Evolutionary conservation across 2,113 vertebrate genomes (phyloP), one percentile per base, ranked within the genome.

Genomic region (Sinocyclocheilus grahami): DNA sequence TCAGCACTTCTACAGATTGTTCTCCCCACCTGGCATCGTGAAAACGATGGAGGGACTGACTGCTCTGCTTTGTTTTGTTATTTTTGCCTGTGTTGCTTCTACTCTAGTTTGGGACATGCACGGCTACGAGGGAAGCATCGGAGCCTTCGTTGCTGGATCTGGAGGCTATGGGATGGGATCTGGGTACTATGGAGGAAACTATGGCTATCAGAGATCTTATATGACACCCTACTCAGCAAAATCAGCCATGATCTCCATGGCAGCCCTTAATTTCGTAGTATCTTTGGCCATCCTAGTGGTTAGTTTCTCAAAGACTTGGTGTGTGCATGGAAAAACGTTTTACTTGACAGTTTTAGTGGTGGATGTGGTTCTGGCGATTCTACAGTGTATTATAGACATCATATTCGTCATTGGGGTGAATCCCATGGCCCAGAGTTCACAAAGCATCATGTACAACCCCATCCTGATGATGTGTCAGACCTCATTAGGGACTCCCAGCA

Each of bases 391-490:
- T 74, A 96, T 97, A 30, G 92, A 96, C 90, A 96, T 97, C 84
- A 94, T 97, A 89, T 97, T 96, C 88, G 88, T 97, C 76, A 92
- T 97, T n/a, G 96, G 96, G 0, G 96, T 97, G 87, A 97, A 97
- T 87, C 97, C 97, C 0, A 95, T 94, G 93, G 95, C 96, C 0
- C 95, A 96, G 91, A 95, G 95, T 91, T 94, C 91, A 0, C 91
- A 96, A 78, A 95, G 94, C 77, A 93, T 96, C 91, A 90, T 96
- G 81, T 96, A 96, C 91, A 96, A 91, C 87, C 95, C 93, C 90
- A 95, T 96, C 88, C 88, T 97, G 89, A 92, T 95, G 91, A 92
- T 95, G 94, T 97, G 96, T 82, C 95, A 90, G 93, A 95, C 91
- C 88, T 78, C 95, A 22, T 95, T 95, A 63, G 86, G 91, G 48